Base-by-base conservation (phyloP, 2,113 vertebrate genomes). In the Oenanthe oenanthe region DNA sequence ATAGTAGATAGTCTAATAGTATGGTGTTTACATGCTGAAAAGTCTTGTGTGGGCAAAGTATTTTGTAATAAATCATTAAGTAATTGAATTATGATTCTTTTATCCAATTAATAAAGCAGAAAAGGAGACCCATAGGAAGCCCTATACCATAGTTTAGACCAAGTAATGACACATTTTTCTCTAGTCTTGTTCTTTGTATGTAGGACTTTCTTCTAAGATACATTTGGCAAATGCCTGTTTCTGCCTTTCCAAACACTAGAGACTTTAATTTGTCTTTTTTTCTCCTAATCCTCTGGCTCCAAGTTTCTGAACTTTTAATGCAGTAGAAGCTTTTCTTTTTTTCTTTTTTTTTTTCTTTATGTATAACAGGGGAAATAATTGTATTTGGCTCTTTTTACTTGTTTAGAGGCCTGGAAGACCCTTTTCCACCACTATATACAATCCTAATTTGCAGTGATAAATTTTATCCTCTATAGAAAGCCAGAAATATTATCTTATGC, bases 71-170 rank as follows among this genome's bases (percentile, higher is more conserved):
- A 98, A 98, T 97, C 81, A 7, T 97, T 81, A 90, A 95, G 94
- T 97, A 97, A 97, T 96, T 97, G 95, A 98, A 96, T 98, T 96
- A 96, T 97, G 91, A 97, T 97, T 97, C 89, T 88, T 98, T 97
- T 97, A 96, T 96, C 95, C 95, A 92, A 93, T 95, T 92, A 85
- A 94, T 92, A 90, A 93, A 92, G 73, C 78, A 85, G 89, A 91
- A 94, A 89, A 92, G 58, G 68, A 77, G 62, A 76, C 50, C 51
- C 82, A 72, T 88, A 92, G 63, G 75, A 94, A 96, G 77, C 12
- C 20, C 82, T 56, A 84, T 89, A 58, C 62, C 43, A 67, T 67
- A 85, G 63, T 86, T 83, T 34, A 62, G 61, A 38, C 42, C 63
- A 90, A 80, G 85, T 74, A 94, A 88, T 83, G 65, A 42, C 48